Evolutionary conservation across 1,140 invertebrate species (phyloP).

Genomic region (Drosophila ambigua): DNA sequence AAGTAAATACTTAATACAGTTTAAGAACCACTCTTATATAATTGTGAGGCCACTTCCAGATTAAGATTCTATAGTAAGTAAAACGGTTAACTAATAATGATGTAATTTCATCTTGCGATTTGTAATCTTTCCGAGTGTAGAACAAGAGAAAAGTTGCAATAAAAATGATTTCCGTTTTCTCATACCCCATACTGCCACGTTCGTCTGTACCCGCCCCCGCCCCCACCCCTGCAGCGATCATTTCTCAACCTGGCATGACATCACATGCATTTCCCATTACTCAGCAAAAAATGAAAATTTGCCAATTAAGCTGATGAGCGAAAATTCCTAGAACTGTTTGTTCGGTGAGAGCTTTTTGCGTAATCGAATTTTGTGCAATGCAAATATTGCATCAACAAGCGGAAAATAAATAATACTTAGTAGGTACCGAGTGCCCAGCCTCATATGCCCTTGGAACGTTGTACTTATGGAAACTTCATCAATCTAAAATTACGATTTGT

Average conservation of each 20-base stretch:
- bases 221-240: background rate
- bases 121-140: conserved; percentile 6
- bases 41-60: conserved; percentile 1
- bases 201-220: background rate
- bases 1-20: background rate
- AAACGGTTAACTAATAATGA: conserved; percentile 36
- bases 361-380: conserved; percentile 22
- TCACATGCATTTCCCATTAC: conserved; percentile 63
- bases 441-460: no score
- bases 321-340: conserved; percentile 35
- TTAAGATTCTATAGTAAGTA: background rate
- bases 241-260: conserved; percentile 40
- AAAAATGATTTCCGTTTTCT: conserved; percentile 33
- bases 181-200: background rate
- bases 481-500: no score
- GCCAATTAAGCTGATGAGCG: conserved; percentile 42
- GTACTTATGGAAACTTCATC: no score
- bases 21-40: conserved; percentile 5
- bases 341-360: conserved; percentile 24
- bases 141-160: conserved; percentile 1
- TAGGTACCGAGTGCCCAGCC: no score
- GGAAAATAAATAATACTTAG: no score
- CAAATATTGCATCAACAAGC: background rate
- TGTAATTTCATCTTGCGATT: conserved; percentile 36
- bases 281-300: conserved; percentile 44